A percentile compares a stretch with the other conserved stretches of the same genome.
Evolutionary conservation across 2,888 invertebrate genomes (phyloP).

Genomic region (Lysandra coridon): DNA sequence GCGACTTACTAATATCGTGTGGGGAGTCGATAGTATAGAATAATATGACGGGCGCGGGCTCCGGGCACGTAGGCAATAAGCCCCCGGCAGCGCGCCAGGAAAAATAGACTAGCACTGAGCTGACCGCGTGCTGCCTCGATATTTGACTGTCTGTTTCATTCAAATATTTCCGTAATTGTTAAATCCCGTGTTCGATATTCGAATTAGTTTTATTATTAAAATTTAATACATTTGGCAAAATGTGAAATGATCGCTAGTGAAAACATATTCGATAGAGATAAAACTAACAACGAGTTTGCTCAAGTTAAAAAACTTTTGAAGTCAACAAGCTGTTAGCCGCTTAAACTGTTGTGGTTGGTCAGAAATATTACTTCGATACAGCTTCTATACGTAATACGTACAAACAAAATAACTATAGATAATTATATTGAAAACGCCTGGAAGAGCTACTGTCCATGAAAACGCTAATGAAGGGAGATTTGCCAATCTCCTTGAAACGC

Average conservation of each 20-base stretch:
- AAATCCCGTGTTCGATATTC: background rate
- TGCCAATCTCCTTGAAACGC: too few relatives aligned
- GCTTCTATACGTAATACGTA: too few relatives aligned
- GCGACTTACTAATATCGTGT: constrained; percentile 77
- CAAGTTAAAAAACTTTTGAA: too few relatives aligned
- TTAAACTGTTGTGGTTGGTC: too few relatives aligned
- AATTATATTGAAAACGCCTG: too few relatives aligned
- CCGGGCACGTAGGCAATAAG: constrained; percentile 80
- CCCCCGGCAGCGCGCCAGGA: constrained; percentile 71
- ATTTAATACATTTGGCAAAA: background rate
- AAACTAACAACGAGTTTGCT: too few relatives aligned
- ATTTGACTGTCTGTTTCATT: constrained; percentile 29
- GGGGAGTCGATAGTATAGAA: constrained; percentile 77
- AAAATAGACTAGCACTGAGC: constrained; percentile 74
- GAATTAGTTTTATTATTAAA: background rate
- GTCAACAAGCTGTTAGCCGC: too few relatives aligned
- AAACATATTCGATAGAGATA: too few relatives aligned
- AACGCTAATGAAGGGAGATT: too few relatives aligned
- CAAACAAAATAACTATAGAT: too few relatives aligned
- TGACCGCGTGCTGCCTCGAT: constrained; percentile 53
- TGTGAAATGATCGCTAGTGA: background rate
- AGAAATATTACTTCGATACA: too few relatives aligned
- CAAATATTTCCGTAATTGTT: constrained; percentile 14
- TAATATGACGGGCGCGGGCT: constrained; percentile 74
- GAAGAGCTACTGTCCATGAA: too few relatives aligned